Evolutionary conservation across 2,113 vertebrate species (phyloP).

Genomic region (Sus scrofa): T2T-Sscrofa CM000813.6:129328001-129328500

Average conservation of each 20-base stretch:
- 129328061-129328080: neutral
- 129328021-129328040: too few species aligned
- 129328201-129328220: neutral
- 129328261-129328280: neutral
- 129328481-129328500: too few species aligned
- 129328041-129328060: neutral
- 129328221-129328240: neutral
- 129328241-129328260: neutral
- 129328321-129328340: neutral
- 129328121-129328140: neutral
- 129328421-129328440: too few species aligned
- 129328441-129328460: too few species aligned
- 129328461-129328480: too few species aligned
- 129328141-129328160: neutral
- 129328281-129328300: neutral
- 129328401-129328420: too few species aligned
- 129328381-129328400: too few species aligned
- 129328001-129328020: too few species aligned
- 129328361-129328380: too few species aligned
- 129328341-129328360: neutral
- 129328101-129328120: neutral
- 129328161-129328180: neutral
- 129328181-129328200: neutral
- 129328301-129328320: neutral
- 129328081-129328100: neutral